A percentile compares a stretch with the other conserved stretches of the same genome.
Conservation (phyloP, 2,113 vertebrate genomes). For the Nothoprocta pentlandii region DNA sequence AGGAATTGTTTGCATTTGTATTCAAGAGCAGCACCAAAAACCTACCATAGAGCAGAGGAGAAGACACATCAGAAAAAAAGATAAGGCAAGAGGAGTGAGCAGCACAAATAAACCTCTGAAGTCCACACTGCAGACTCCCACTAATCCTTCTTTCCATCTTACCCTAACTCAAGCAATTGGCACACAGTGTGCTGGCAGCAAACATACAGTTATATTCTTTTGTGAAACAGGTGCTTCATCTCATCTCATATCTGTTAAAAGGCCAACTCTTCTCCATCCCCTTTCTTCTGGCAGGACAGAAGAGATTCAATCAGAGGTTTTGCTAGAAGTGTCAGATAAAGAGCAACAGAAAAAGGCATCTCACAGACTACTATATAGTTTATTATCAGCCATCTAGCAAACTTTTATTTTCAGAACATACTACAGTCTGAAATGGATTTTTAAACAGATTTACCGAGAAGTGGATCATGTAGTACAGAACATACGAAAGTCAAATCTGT, state of each 20-base stretch:
- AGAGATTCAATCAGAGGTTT: neutral
- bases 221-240: neutral
- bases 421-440: neutral
- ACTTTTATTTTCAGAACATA: neutral
- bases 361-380: neutral
- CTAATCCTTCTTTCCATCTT: conserved; percentile 36
- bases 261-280: neutral
- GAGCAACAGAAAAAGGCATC: neutral
- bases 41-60: conserved; percentile 7
- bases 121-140: neutral
- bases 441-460: neutral
- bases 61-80: conserved; percentile 1
- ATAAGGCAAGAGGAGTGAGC: neutral
- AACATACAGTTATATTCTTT: neutral
- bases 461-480: neutral
- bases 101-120: conserved; percentile 27
- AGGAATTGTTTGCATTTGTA: conserved; percentile 26
- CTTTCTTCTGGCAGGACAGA: neutral
- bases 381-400: neutral
- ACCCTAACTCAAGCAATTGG: conserved; percentile 11
- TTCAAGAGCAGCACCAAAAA: conserved; percentile 33
- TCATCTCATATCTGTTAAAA: neutral
- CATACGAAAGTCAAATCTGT: neutral
- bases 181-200: neutral
- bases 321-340: neutral